Conservation (phyloP, 2,888 invertebrate genomes). For the Synanthedon andrenaeformis region DNA sequence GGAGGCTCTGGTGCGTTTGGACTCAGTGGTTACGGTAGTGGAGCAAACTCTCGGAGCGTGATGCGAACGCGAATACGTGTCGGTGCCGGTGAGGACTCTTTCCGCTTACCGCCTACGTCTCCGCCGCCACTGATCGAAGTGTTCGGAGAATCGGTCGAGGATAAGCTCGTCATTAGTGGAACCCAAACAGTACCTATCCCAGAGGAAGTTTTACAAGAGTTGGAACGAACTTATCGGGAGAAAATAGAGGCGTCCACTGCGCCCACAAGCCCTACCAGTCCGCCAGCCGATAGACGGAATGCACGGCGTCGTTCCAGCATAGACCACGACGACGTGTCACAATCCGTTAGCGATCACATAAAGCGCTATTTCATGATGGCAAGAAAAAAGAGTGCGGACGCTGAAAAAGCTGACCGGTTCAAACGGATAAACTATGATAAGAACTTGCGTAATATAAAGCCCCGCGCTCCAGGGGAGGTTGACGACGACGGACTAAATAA, state of each 20-base stretch:
- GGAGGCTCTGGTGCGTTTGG: constrained; percentile 32
- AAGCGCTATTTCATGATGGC: constrained; percentile 89
- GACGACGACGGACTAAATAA: constrained; percentile 83
- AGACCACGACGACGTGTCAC: constrained; percentile 86
- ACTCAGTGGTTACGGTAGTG: constrained; percentile 32
- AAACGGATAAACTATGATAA: constrained; percentile 90
- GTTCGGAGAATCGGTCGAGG: constrained; percentile 70
- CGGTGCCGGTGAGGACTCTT: constrained; percentile 26
- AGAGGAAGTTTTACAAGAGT: constrained; percentile 62
- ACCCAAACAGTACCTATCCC: constrained; percentile 75
- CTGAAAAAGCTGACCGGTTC: constrained; percentile 83
- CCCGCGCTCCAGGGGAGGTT: constrained; percentile 80
- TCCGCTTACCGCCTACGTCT: constrained; percentile 58
- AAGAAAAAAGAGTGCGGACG: constrained; percentile 86
- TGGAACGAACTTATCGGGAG: constrained; percentile 57
- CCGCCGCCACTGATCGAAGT: constrained; percentile 79
- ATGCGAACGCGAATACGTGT: constrained; percentile 25
- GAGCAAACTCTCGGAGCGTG: constrained; percentile 44
- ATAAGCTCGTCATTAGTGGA: constrained; percentile 61
- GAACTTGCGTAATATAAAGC: constrained; percentile 84
- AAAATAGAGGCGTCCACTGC: constrained; percentile 49
- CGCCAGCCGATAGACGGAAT: constrained; percentile 43
- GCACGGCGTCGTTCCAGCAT: constrained; percentile 79
- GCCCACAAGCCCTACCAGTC: constrained; percentile 54
- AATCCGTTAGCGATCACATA: constrained; percentile 88